phyloP scores from a whole-genome alignment of 2,797 vertebrate genomes.

The Huso huso region DNA sequence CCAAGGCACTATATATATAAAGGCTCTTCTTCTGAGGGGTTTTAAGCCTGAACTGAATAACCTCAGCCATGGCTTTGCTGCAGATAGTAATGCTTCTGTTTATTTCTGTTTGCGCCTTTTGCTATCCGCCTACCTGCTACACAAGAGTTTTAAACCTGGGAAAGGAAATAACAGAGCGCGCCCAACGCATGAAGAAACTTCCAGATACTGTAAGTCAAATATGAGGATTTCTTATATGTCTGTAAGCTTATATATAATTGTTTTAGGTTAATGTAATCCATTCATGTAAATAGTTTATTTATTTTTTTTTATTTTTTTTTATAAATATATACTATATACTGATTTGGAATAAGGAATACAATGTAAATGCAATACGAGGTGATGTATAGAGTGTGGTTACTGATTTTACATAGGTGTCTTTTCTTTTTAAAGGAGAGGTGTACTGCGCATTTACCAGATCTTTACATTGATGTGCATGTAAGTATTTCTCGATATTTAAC shows the following conservation, averaged over 20 bases:
- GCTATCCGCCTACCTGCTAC: conserved; percentile 48
- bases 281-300: too few species aligned
- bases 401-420: too few species aligned
- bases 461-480: conserved; percentile 45
- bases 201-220: conserved; percentile 38
- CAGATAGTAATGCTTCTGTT: conserved; percentile 36
- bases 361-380: too few species aligned
- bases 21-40: not conserved
- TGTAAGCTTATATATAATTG: too few species aligned
- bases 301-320: not conserved
- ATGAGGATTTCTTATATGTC: not conserved
- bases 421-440: conserved; percentile 32
- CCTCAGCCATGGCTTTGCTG: not conserved
- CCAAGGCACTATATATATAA: not conserved
- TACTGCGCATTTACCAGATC: conserved; percentile 41
- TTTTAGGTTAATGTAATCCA: too few species aligned
- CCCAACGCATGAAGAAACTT: conserved; percentile 32
- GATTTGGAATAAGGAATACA: too few species aligned
- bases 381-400: too few species aligned
- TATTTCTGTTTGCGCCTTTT: conserved; percentile 24
- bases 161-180: conserved; percentile 32
- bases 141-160: conserved; percentile 44
- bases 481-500: too few species aligned
- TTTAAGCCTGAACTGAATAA: not conserved
- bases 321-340: too few species aligned